Evolutionary conservation across 2,797 vertebrate genomes (phyloP), one percentile per base, ranked within the genome.

Genomic region (Mus spretus): DNA sequence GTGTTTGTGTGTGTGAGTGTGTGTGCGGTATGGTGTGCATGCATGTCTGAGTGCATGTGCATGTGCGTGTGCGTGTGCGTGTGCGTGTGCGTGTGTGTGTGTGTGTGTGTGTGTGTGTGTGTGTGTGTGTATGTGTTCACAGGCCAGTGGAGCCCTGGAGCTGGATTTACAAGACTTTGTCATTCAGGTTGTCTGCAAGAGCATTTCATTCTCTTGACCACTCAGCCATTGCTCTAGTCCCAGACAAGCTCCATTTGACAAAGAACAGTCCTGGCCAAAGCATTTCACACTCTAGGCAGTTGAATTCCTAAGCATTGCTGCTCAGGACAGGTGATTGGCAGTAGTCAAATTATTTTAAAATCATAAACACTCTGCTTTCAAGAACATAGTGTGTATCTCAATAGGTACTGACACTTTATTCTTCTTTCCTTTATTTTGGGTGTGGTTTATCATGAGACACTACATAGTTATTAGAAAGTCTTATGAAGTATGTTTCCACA

Each of bases 401-500:
- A 1, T 15, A 91, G 15, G 12, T 37, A 55, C 26, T 74, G 40
- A 17, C 15, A 28, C 61, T 82, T 91, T 19, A 9, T 78, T 87
- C 61, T 55, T 74, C 67, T 75, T 80, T 24, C 37, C 40, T 88
- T 70, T 26, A 86, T 94, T 40, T 86, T 87, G 47, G 44, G 34
- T 89, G 28, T 81, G 26, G 19, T 79, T 61, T 79, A 59, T 57
- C 75, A 61, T 20, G 40, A 50, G 61, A 50, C 40, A 65, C 17
- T 13, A 31, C 47, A 57, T 40, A n/a, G 84, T 89, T 91, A 47
- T 37, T 10, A 88, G 70, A 47, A 91, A 86, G n/a, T 63, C 50
- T 55, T 95, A 70, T 86, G 24, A 91, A 84, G 63, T 40, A 47
- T 80, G 28, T 75, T 93, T 37, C 63, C 12, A 89, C 79, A 92